Evolutionary conservation across 2,797 vertebrate genomes (phyloP), one percentile per base, ranked within the genome.

Genomic region (Helicolenus hilgendorfi): DNA sequence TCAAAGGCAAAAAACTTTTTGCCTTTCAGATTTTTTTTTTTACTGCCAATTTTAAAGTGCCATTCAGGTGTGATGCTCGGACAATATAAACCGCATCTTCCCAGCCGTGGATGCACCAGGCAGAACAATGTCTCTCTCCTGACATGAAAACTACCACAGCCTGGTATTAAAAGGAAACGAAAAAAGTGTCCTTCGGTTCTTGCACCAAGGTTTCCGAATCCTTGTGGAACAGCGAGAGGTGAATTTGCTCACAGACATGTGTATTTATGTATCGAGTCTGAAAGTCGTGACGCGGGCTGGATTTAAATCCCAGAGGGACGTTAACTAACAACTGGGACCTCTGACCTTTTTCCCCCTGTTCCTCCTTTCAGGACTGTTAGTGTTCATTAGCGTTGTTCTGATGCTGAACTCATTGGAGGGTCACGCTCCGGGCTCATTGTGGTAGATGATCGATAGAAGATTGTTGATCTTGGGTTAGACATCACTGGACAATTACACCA

Each of bases 41-140:
- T 73, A 76, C 80, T 90, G 87, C 83, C 90, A 89, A 82, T 88
- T 88, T 92, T 49, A 92, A 96, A 96, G 94, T 95, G 96, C 94
- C 94, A 94, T 92, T 88, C 53, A 84, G 83, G 60, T 86, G 72
- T 81, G 82, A 94, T 89, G 71, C 68, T 81, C 70, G 85, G 87
- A 92, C 63, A 76, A 84, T 80, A 88, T 53, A 59, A 84, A 84
- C 29, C 11, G 22, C 53, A 78, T 80, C 38, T 84, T 81, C 69
- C 71, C 2, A n/a, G 41, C 41, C 11, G n/a, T 76, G 83, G 78
- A 74, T 60, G 24, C 83, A 27, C 58, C 20, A 64, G 77, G 69
- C 60, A 31, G 83, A 86, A 83, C 58, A 18, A 20, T 83, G 77
- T 83, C 64, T 84, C 69, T 83, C 67, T 77, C 14, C 49, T 70